Evolutionary conservation across 2,113 vertebrate species (phyloP).

Genomic region (Mionectes macconnelli): DNA sequence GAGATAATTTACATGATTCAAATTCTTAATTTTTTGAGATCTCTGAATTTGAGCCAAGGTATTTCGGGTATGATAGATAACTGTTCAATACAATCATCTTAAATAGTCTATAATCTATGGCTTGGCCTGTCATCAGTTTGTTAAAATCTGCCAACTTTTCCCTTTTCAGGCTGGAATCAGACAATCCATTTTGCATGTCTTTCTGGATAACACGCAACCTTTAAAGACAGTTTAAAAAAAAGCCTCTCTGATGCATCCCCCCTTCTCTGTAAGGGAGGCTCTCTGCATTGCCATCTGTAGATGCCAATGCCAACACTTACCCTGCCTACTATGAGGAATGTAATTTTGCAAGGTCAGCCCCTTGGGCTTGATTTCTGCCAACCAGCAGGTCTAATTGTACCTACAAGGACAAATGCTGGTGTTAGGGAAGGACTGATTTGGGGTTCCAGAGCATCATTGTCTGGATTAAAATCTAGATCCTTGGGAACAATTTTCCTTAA

Average conservation of each 20-base stretch:
- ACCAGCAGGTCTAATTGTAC: not conserved
- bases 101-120: not conserved
- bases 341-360: not conserved
- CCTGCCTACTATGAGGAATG: not conserved
- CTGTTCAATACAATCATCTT: not conserved
- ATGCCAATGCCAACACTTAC: not conserved
- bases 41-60: not conserved
- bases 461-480: not conserved
- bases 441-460: not conserved
- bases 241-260: accelerated
- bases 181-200: not conserved
- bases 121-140: not conserved
- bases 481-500: not conserved
- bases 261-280: not conserved
- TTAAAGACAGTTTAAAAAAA: not conserved
- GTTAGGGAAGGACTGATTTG: not conserved
- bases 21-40: not conserved
- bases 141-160: not conserved
- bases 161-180: not conserved
- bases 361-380: not conserved
- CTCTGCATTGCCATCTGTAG: not conserved
- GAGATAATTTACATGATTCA: not conserved
- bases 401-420: not conserved
- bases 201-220: not conserved
- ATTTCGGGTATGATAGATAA: not conserved